These are phyloP conservation scores for Brachystomella parvula DNA, from an alignment of 1,140 invertebrate species.

Conservation along the genomic window DNA sequence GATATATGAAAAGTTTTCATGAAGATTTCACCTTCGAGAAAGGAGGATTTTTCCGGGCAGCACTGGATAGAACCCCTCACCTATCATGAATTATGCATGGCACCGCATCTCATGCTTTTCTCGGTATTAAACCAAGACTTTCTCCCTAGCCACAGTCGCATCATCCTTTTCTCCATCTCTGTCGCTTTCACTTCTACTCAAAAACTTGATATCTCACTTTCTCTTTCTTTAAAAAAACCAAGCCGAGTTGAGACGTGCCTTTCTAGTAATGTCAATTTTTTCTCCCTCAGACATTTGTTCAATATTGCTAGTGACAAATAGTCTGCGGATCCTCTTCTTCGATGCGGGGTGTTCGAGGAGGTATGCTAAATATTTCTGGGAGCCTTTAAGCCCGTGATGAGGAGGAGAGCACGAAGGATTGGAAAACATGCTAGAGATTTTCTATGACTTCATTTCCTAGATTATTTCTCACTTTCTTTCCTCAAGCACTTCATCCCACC, in stretches of 20 bases:
- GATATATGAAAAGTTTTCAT: slow-evolving; percentile 31
- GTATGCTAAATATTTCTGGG: slow-evolving; percentile 5
- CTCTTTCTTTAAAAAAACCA: no score
- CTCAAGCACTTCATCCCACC: slow-evolving; percentile 2
- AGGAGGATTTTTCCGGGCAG: slow-evolving; percentile 1
- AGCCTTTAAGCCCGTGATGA: background rate
- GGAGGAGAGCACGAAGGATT: background rate
- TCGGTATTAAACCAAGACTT: slow-evolving; percentile 7
- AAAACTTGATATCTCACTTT: no score
- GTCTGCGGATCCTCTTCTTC: background rate
- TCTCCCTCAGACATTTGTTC: slow-evolving; percentile 25
- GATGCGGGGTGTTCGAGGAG: background rate
- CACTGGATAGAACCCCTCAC: background rate
- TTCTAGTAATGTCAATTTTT: slow-evolving; percentile 24
- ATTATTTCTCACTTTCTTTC: slow-evolving; percentile 9
- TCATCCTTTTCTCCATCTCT: background rate
- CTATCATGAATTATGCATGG: slow-evolving; percentile 37
- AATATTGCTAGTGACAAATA: slow-evolving; percentile 19
- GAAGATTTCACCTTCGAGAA: slow-evolving; percentile 26
- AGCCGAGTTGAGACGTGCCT: no score
- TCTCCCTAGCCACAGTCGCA: background rate
- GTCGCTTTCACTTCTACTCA: no score
- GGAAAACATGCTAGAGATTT: background rate
- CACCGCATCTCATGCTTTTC: slow-evolving; percentile 17
- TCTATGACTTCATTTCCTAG: slow-evolving; percentile 6